phyloP scores from a whole-genome alignment of 2,888 invertebrate genomes.

The Morinoia aosen region DNA sequence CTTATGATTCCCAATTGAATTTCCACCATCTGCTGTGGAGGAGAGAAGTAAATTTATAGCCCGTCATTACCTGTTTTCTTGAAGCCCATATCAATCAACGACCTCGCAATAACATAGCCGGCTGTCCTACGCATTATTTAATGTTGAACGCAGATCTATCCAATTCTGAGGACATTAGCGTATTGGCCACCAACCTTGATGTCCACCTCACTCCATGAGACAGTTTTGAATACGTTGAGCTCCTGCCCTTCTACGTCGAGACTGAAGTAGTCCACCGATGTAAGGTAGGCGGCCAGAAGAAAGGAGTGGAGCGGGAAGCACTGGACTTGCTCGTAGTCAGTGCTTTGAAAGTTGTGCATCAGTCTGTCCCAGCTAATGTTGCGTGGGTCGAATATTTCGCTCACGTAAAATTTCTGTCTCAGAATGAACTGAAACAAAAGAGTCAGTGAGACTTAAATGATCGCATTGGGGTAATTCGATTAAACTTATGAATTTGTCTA shows the following conservation, averaged over 20 bases:
- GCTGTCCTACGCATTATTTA: too few relatives aligned
- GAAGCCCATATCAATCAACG: too few relatives aligned
- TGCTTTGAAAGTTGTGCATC: background rate
- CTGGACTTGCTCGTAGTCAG: conserved; percentile 71
- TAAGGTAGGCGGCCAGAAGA: conserved; percentile 73
- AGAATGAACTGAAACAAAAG: conserved; percentile 60
- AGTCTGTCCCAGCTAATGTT: conserved; percentile 2
- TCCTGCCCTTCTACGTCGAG: conserved; percentile 76
- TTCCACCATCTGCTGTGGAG: too few relatives aligned
- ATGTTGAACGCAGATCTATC: too few relatives aligned
- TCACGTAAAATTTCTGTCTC: conserved; percentile 62
- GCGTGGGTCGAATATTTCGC: conserved; percentile 58
- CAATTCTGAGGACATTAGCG: too few relatives aligned
- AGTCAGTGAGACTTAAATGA: too few relatives aligned
- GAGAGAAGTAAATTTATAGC: too few relatives aligned
- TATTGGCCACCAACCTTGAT: conserved; percentile 70
- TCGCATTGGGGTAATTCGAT: too few relatives aligned
- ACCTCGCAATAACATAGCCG: too few relatives aligned
- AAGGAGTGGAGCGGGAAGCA: conserved; percentile 75
- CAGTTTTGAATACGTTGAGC: conserved; percentile 74
- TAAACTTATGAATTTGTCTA: too few relatives aligned
- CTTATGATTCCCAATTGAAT: too few relatives aligned
- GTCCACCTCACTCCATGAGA: conserved; percentile 74
- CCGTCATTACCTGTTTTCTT: too few relatives aligned
- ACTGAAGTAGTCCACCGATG: conserved; percentile 75